phyloP scores from a whole-genome alignment of 2,888 invertebrate species.

The Aproaerema taeniolella region DNA sequence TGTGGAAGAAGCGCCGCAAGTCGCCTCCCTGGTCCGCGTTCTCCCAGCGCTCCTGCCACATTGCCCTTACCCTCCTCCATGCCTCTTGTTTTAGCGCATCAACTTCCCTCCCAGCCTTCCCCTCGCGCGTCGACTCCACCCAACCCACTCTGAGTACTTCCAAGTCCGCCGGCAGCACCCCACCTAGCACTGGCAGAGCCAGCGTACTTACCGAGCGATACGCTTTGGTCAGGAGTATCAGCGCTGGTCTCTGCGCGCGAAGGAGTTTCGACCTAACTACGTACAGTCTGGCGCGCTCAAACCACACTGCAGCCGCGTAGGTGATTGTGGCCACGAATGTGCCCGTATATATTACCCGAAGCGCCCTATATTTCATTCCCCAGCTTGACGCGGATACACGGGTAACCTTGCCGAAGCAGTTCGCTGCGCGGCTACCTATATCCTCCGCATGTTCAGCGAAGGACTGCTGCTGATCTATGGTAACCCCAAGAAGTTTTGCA shows the following conservation, averaged over 20 bases:
- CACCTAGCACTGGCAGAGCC: conserved; percentile 17
- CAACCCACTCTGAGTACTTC: conserved; percentile 18
- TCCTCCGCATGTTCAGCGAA: conserved; percentile 16
- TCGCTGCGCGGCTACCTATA: conserved; percentile 20
- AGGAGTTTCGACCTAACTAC: neutral
- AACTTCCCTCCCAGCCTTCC: neutral
- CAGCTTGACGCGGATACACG: conserved; percentile 26
- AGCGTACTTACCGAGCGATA: conserved; percentile 2
- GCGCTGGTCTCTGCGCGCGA: conserved; percentile 6
- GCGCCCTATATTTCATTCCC: conserved; percentile 22
- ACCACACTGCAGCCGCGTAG: conserved; percentile 21
- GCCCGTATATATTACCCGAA: conserved; percentile 19
- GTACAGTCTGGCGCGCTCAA: neutral
- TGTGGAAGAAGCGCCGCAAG: conserved; percentile 3
- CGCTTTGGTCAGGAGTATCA: conserved; percentile 17
- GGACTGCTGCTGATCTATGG: conserved; percentile 17
- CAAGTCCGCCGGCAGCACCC: conserved; percentile 18
- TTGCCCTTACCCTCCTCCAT: neutral
- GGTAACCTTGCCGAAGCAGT: conserved; percentile 24
- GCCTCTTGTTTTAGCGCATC: neutral
- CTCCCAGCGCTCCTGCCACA: conserved; percentile 6
- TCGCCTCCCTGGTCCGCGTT: neutral
- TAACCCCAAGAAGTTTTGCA: conserved; percentile 18
- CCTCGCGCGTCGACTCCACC: neutral
- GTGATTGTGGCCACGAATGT: conserved; percentile 20